A percentile compares a stretch with the other conserved stretches of the same genome.
Conservation (phyloP, 2,888 invertebrate genomes). For the Synergus umbraculus region DNA sequence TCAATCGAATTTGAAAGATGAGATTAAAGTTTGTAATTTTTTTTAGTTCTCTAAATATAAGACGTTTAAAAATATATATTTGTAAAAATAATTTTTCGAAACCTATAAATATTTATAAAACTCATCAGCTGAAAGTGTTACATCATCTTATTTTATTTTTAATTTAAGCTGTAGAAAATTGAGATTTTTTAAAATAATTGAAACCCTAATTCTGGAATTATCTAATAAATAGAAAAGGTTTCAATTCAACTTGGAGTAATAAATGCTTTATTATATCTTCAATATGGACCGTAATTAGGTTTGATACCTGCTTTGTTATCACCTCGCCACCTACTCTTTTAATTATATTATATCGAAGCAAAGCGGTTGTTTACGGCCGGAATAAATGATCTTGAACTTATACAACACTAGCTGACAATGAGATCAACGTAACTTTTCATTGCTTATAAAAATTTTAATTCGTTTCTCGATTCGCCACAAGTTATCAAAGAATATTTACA, state of each 20-base stretch:
- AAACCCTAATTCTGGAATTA: not conserved
- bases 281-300: slow-evolving; percentile 46
- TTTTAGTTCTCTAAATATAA: no score
- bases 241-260: slow-evolving; percentile 43
- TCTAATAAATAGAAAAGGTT: not conserved
- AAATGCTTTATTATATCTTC: slow-evolving; percentile 54
- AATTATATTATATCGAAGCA: slow-evolving; percentile 50
- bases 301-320: slow-evolving; percentile 41
- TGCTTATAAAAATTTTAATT: slow-evolving; percentile 35
- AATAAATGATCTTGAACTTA: slow-evolving; percentile 9
- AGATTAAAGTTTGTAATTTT: no score
- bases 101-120: not conserved
- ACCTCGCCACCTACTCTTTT: slow-evolving; percentile 37
- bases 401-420: slow-evolving; percentile 50
- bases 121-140: no score
- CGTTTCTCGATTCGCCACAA: slow-evolving; percentile 10
- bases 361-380: slow-evolving; percentile 41
- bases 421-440: slow-evolving; percentile 55
- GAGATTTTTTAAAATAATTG: not conserved
- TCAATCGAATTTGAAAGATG: no score
- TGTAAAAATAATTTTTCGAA: not conserved
- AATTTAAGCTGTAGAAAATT: not conserved
- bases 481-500: slow-evolving; percentile 64
- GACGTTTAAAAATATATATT: no score
- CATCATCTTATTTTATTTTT: not conserved